Conservation (phyloP, 2,888 invertebrate genomes). For the Odontothrips loti region DNA sequence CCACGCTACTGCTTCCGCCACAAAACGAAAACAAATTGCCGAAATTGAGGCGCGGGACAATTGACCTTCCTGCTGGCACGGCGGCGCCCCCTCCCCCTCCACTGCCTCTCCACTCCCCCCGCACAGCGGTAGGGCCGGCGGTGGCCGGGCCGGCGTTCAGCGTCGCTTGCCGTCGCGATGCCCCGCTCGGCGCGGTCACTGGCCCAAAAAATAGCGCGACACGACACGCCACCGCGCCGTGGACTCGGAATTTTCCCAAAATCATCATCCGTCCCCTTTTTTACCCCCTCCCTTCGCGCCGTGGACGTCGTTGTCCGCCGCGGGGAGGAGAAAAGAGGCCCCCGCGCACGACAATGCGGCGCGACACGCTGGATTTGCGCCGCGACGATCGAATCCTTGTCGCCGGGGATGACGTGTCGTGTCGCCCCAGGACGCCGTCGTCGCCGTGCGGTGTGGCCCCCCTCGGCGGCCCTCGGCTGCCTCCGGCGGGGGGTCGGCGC, state of each 20-base stretch:
- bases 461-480: not conserved
- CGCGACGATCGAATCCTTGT: not conserved
- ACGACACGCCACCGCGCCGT: not conserved
- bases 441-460: not conserved
- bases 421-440: not conserved
- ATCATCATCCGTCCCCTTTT: not conserved
- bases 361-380: not conserved
- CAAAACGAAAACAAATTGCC: slow-evolving; percentile 26
- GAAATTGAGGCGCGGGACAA: slow-evolving; percentile 22
- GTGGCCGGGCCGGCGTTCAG: not conserved
- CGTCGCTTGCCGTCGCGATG: not conserved
- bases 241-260: not conserved
- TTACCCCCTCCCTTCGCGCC: not conserved
- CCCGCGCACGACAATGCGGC: not conserved
- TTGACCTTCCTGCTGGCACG: not conserved
- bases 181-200: not conserved
- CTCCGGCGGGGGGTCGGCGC: not conserved
- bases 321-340: not conserved
- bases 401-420: too few relatives aligned
- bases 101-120: not conserved
- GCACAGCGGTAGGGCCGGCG: too few relatives aligned
- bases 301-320: not conserved
- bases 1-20: not conserved
- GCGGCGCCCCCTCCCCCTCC: not conserved
- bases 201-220: slow-evolving; percentile 5